Conservation (phyloP, 2,888 invertebrate species). For the Aricia artaxerxes region DNA sequence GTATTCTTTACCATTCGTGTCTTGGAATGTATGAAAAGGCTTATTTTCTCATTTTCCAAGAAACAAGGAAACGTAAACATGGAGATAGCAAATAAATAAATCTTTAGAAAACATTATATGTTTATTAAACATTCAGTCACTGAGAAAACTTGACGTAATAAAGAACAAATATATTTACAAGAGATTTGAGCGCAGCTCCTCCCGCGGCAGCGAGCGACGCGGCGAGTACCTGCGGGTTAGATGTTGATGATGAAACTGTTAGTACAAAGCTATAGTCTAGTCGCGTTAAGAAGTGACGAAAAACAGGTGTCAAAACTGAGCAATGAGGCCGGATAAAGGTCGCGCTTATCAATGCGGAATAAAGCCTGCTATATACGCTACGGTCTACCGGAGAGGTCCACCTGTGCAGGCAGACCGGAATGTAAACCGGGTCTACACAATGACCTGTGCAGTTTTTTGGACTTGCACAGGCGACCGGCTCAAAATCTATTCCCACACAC, state of each 20-base stretch:
- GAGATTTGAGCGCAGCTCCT: not conserved
- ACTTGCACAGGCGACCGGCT: too few relatives aligned
- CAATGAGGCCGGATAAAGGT: too few relatives aligned
- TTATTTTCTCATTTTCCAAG: not conserved
- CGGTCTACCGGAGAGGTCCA: too few relatives aligned
- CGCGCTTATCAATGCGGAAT: too few relatives aligned
- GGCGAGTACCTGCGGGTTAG: constrained; percentile 43
- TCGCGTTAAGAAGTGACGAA: too few relatives aligned
- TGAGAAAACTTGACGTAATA: constrained; percentile 50
- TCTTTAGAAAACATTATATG: constrained; percentile 50
- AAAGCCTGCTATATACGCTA: too few relatives aligned
- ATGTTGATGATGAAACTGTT: not conserved
- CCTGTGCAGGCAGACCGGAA: too few relatives aligned
- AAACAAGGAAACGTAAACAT: not conserved
- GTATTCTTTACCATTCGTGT: not conserved
- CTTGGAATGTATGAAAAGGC: not conserved
- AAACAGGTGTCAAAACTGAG: too few relatives aligned
- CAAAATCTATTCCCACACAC: too few relatives aligned
- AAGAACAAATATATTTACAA: constrained; percentile 53
- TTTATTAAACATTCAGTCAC: constrained; percentile 61
- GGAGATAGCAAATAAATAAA: constrained; percentile 44
- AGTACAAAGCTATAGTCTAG: not conserved
- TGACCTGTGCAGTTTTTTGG: too few relatives aligned
- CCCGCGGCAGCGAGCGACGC: constrained; percentile 11
- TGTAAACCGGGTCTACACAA: too few relatives aligned